These are phyloP conservation scores for Hydractinia symbiolongicarpus DNA, from an alignment of 30 jellyfish, hydroid and myxozoan species.

Conservation along the genomic window DNA sequence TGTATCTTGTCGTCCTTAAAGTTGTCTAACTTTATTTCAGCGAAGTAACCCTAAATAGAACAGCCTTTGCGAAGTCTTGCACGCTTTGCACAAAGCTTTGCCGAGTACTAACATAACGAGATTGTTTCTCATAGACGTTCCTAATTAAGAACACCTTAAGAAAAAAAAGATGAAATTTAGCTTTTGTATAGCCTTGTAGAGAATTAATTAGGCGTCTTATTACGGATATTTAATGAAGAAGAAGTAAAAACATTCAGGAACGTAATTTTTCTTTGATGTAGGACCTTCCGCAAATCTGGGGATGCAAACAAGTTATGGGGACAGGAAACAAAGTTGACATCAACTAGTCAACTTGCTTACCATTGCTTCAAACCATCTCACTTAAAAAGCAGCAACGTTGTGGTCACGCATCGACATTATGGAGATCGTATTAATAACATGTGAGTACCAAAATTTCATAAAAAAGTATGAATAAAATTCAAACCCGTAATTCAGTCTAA, in stretches of 20 bases:
- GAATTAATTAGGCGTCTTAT: too few species aligned
- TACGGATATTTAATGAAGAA: background rate
- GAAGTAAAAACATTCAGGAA: too few species aligned
- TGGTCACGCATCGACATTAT: constrained; percentile 46
- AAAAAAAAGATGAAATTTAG: too few species aligned
- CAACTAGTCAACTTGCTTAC: constrained; percentile 13
- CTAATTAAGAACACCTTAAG: too few species aligned
- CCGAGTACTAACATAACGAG: too few species aligned
- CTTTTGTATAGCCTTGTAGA: too few species aligned
- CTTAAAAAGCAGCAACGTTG: background rate
- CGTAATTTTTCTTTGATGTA: background rate
- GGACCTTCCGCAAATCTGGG: background rate
- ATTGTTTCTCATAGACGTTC: too few species aligned
- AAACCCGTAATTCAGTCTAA: background rate
- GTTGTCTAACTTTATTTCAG: too few species aligned
- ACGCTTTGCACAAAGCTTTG: too few species aligned
- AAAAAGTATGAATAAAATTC: background rate
- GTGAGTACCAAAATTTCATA: constrained; percentile 27
- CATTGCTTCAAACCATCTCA: constrained; percentile 26
- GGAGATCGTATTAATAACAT: constrained; percentile 40
- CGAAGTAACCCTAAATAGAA: too few species aligned
- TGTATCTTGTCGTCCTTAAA: too few species aligned
- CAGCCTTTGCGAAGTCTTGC: too few species aligned
- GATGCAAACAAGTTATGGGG: constrained; percentile 30
- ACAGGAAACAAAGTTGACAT: constrained; percentile 14